phyloP scores from a whole-genome alignment of 1,140 invertebrate genomes.

The Chelonus insularis region DNA sequence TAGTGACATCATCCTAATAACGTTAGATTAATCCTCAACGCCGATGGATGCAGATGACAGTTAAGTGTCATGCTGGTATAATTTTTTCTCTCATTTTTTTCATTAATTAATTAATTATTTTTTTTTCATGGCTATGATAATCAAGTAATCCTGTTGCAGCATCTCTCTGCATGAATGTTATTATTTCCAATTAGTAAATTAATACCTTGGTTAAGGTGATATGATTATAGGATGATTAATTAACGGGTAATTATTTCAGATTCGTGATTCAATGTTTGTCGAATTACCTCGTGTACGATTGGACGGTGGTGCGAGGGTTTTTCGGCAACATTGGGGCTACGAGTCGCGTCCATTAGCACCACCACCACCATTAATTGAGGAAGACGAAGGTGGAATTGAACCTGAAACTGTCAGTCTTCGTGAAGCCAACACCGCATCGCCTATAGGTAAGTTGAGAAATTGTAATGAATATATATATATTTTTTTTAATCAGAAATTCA shows the following conservation, averaged over 20 bases:
- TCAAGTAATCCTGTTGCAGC: no score
- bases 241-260: conserved; percentile 46
- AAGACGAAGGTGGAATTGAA: conserved; percentile 65
- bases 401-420: conserved; percentile 61
- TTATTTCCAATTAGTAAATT: no score
- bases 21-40: conserved; percentile 52
- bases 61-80: background rate
- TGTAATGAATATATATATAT: conserved; percentile 11
- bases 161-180: no score
- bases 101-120: background rate
- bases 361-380: conserved; percentile 70
- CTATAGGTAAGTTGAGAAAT: conserved; percentile 59
- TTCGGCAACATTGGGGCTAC: conserved; percentile 68
- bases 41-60: background rate
- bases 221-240: background rate
- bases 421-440: conserved; percentile 61
- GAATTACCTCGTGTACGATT: conserved; percentile 70
- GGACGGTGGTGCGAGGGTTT: conserved; percentile 67
- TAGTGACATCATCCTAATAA: conserved; percentile 56
- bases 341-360: conserved; percentile 65
- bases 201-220: no score
- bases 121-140: background rate
- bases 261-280: conserved; percentile 65
- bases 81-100: background rate
- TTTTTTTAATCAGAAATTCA: no score